Evolutionary conservation across 2,888 invertebrate species (phyloP).

Genomic region (Phalera bucephala): DNA sequence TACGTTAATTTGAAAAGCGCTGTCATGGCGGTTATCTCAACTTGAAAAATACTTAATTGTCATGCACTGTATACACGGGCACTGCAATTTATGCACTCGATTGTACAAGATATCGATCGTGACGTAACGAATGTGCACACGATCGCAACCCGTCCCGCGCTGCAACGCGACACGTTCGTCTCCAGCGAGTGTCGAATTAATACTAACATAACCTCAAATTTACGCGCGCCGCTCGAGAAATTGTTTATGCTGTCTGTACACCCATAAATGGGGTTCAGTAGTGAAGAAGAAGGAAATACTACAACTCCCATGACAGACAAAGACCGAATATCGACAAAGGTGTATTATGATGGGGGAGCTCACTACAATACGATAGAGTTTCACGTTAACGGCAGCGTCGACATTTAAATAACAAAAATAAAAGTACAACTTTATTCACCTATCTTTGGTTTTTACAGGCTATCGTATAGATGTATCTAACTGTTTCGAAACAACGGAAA

Average conservation of each 20-base stretch:
- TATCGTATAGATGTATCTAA: not conserved
- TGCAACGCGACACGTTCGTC: conserved; percentile 55
- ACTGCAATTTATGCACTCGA: conserved; percentile 59
- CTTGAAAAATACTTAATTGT: conserved; percentile 29
- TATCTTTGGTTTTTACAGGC: not conserved
- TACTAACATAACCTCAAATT: conserved; percentile 81
- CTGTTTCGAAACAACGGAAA: conserved; percentile 28
- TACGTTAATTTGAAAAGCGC: conserved; percentile 48
- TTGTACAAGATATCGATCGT: conserved; percentile 65
- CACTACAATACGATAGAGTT: conserved; percentile 33
- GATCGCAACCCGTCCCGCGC: conserved; percentile 33
- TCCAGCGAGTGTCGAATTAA: conserved; percentile 67
- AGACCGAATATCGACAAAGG: conserved; percentile 52
- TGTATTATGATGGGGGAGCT: conserved; percentile 46
- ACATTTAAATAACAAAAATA: conserved; percentile 18
- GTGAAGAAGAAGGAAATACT: conserved; percentile 53
- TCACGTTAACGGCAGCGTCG: conserved; percentile 17
- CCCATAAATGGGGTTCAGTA: conserved; percentile 69
- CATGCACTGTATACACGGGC: conserved; percentile 41
- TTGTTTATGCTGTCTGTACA: conserved; percentile 73
- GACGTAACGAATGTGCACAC: conserved; percentile 53
- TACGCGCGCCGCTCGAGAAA: conserved; percentile 72
- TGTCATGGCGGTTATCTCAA: conserved; percentile 40
- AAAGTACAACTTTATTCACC: conserved; percentile 10
- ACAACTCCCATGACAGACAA: conserved; percentile 37